A percentile compares a stretch with the other conserved stretches of the same genome.
These are phyloP conservation scores for Druceiella hillmani DNA, from an alignment of 2,888 invertebrate genomes.

Conservation along the genomic window DNA sequence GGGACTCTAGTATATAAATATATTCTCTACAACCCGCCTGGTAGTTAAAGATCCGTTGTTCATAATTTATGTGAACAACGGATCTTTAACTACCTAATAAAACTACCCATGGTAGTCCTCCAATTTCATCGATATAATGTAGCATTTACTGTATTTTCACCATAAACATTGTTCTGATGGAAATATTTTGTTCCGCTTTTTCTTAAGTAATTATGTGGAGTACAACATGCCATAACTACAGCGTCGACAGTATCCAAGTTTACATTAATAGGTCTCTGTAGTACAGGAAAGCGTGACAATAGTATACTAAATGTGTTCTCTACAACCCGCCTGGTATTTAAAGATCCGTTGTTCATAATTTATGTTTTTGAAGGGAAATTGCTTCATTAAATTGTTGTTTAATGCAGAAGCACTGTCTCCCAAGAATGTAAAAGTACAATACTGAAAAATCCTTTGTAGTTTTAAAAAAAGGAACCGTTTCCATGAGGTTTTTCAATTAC, in stretches of 20 bases:
- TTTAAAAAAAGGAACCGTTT: slow-evolving; percentile 22
- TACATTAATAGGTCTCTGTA: too few relatives aligned
- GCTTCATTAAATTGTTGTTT: slow-evolving; percentile 15
- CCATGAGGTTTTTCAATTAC: slow-evolving; percentile 18
- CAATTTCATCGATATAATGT: slow-evolving; percentile 7
- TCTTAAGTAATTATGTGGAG: slow-evolving; percentile 18
- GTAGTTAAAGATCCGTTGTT: too few relatives aligned
- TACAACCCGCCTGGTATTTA: background rate
- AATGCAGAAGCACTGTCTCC: slow-evolving; percentile 18
- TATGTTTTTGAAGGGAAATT: slow-evolving; percentile 10
- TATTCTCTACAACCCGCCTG: too few relatives aligned
- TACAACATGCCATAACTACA: slow-evolving; percentile 17
- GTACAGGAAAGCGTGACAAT: too few relatives aligned
- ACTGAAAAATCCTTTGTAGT: slow-evolving; percentile 23
- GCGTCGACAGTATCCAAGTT: too few relatives aligned
- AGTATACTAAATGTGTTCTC: too few relatives aligned
- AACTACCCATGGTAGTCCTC: slow-evolving; percentile 5
- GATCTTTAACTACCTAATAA: too few relatives aligned
- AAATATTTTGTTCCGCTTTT: slow-evolving; percentile 14
- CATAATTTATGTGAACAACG: too few relatives aligned
- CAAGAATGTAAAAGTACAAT: slow-evolving; percentile 19
- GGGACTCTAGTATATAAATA: too few relatives aligned
- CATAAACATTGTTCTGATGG: background rate
- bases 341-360: slow-evolving; percentile 5
- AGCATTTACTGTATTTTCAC: background rate